Conservation (phyloP, 2,113 vertebrate genomes). For the Actinemys pallida region DNA sequence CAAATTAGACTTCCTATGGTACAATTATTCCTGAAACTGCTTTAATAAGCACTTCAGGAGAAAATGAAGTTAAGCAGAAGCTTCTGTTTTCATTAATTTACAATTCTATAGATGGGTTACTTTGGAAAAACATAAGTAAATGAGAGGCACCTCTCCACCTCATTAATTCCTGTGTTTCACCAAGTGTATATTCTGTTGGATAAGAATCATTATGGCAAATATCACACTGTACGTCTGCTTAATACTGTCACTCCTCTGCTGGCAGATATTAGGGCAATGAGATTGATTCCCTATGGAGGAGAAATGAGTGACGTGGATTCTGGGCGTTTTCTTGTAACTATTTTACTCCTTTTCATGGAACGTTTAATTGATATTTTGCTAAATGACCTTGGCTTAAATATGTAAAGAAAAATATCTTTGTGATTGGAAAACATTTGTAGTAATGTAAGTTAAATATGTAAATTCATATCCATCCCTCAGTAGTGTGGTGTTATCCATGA, state of each 20-base stretch:
- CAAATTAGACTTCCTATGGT: neutral
- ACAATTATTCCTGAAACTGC: neutral
- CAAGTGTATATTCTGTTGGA: neutral
- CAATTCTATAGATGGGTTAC: neutral
- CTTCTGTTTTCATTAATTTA: neutral
- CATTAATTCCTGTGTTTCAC: neutral
- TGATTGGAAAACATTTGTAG: neutral
- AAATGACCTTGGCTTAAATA: neutral
- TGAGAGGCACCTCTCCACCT: too few relatives aligned
- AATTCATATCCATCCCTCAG: neutral
- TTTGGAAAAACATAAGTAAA: neutral
- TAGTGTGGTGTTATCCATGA: neutral
- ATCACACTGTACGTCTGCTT: neutral
- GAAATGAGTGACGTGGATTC: neutral
- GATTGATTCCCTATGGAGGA: neutral
- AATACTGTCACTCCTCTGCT: neutral
- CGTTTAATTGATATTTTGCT: neutral
- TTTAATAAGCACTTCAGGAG: neutral
- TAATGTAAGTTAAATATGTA: neutral
- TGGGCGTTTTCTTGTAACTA: neutral
- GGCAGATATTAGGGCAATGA: neutral
- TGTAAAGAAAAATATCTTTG: neutral
- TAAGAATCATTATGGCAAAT: neutral
- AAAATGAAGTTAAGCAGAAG: neutral
- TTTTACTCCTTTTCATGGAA: neutral